Evolutionary conservation across 1,140 invertebrate species (phyloP).

Genomic region (Proales similis): DNA sequence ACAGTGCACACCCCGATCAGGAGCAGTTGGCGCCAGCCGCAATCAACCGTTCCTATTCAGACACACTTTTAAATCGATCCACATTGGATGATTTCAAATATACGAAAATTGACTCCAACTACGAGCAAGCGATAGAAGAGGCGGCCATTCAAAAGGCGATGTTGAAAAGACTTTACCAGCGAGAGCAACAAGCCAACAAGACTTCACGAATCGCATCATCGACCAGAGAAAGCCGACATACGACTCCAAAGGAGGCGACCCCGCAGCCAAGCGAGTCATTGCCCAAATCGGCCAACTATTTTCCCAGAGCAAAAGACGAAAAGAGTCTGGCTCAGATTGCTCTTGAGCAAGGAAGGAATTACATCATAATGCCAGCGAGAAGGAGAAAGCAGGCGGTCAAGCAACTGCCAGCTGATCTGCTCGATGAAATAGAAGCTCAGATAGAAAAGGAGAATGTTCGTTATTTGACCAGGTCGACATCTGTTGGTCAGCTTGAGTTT

Average conservation of each 20-base stretch:
- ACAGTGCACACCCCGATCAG: conserved; percentile 40
- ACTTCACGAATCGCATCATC: neutral
- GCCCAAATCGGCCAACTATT: too few relatives aligned
- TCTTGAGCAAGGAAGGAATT: conserved; percentile 15
- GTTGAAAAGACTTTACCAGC: neutral
- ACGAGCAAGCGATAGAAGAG: conserved; percentile 26
- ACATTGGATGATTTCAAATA: conserved; percentile 2
- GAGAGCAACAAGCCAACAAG: neutral
- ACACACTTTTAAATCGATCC: too few relatives aligned
- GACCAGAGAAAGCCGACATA: neutral
- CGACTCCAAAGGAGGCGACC: too few relatives aligned
- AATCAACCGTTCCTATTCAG: too few relatives aligned
- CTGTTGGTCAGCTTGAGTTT: neutral
- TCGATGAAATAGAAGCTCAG: conserved; percentile 5
- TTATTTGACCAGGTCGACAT: neutral
- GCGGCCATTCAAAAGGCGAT: conserved; percentile 10
- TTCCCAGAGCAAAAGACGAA: too few relatives aligned
- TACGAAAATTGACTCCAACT: conserved; percentile 27
- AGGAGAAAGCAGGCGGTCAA: neutral
- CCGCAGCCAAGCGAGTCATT: too few relatives aligned
- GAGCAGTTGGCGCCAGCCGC: too few relatives aligned
- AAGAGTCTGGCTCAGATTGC: conserved; percentile 12
- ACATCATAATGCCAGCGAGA: conserved; percentile 1
- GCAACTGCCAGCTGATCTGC: neutral
- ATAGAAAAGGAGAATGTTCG: conserved; percentile 1